Conservation (phyloP, 1,140 invertebrate species). For the Diachasmimorpha longicaudata region DNA sequence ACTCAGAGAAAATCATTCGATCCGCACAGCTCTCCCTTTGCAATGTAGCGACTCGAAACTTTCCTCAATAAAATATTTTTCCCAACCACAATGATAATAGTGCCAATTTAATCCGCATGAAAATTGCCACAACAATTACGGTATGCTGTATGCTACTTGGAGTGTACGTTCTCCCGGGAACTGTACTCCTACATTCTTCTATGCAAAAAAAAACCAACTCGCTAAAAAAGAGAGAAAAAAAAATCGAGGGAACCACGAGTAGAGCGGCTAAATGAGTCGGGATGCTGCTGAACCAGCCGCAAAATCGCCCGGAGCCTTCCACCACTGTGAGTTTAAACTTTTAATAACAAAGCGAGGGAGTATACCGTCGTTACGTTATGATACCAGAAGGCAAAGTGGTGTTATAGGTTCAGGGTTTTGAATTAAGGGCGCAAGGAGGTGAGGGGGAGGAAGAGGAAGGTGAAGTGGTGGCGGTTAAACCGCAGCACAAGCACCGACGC, state of each 20-base stretch:
- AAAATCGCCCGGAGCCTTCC: slow-evolving; percentile 49
- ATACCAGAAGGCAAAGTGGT: slow-evolving; percentile 34
- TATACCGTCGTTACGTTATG: slow-evolving; percentile 50
- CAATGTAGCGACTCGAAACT: too few relatives aligned
- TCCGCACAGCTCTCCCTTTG: too few relatives aligned
- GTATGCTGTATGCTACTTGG: background rate
- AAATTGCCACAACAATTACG: background rate
- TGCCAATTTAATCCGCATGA: background rate
- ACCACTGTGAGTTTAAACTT: slow-evolving; percentile 47
- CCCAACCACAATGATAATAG: background rate
- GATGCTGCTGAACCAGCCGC: slow-evolving; percentile 30
- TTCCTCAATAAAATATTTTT: too few relatives aligned
- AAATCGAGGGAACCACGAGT: slow-evolving; percentile 2
- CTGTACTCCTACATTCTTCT: background rate
- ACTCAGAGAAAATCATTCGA: too few relatives aligned
- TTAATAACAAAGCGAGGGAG: slow-evolving; percentile 62
- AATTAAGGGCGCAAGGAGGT: slow-evolving; percentile 38
- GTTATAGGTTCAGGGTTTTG: slow-evolving; percentile 27
- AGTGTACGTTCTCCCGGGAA: background rate
- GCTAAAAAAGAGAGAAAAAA: background rate
- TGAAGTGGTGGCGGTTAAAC: slow-evolving; percentile 33
- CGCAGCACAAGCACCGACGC: slow-evolving; percentile 57
- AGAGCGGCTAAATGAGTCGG: slow-evolving; percentile 21
- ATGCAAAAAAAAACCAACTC: background rate
- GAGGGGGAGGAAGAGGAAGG: background rate